Evolutionary conservation across 2,888 invertebrate genomes (phyloP), one percentile per base, ranked within the genome.

Genomic region (Fissipunctia ypsillon): DNA sequence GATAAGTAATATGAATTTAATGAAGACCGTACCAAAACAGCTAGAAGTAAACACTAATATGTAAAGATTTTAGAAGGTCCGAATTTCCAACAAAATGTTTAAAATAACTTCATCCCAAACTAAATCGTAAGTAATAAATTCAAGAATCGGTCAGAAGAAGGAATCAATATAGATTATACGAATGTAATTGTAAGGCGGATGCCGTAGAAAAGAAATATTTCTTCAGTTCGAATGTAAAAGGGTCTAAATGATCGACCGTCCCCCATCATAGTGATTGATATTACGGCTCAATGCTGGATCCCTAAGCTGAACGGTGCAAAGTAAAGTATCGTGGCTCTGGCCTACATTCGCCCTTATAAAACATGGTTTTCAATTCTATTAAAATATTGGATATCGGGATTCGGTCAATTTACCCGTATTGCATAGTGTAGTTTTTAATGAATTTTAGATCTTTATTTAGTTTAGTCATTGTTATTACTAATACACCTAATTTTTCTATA

Each of bases 181-280:
- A 60, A 73, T 57, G 69, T 79, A 86, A 87, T 85, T 83, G 80
- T 79, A 69, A 85, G 72, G 76, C 84, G 72, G 72, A 76, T 75
- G 35, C 63, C 84, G 85, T 84, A 85, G 79, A 81, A 85, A 84
- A 76, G 82, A 78, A 81, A 84, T 86, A 83, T 85, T 81, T 84
- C 82, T 73, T 64, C 80, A 77, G 71, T 68, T 80, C 50, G 63
- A 71, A 79, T 73, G 78, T 76, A 74, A 77, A 85, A 85, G 79
- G 85, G 86, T 80, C 84, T 64, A 71, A 85, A 80, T 85, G 87
- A 87, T 85, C 68, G 79, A 76, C 74, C 72, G 65, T n/a, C 67
- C 54, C 67, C 84, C 75, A 81, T 85, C 82, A 76, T 63, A 43
- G 84, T 86, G 86, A 87, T 87, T 85, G 85, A 87, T 87, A 81